Base-by-base conservation (phyloP, 53 echinoderm and acorn worm species). In the Echinometra lucunter region DNA sequence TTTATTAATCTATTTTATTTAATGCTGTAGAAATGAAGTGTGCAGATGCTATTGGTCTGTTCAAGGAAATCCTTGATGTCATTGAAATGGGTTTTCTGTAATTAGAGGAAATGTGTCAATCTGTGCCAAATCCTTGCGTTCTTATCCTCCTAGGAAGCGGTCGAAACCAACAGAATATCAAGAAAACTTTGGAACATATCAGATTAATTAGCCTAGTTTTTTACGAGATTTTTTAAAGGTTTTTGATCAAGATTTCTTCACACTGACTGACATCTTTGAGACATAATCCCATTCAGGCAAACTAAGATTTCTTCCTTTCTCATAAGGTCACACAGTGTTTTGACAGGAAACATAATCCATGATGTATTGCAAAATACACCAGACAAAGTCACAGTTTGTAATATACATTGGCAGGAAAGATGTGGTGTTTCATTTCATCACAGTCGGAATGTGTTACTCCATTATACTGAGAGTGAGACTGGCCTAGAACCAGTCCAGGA, bases 171-270 rank as follows among this genome's bases (percentile, higher is more conserved):
- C 85, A 49, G 81, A 44, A 81, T 42, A 81, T 40, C 44, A 81
- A n/a, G 27, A 85, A 85, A 85, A 49, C 85, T 12, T 21, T 85
- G 49, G 28, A 85, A 85, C 85, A 85, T 85, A 85, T 85, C 85
- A 85, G 85, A 85, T 85, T 81, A 81, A 81, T 81, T 85, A 85
- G 85, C 85, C 85, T 49, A 85, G 47, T 85, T 85, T 53, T 18
- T 6, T 27, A 25, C 7, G 25, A 49, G n/a, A n/a, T n/a, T n/a
- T n/a, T n/a, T 85, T 85, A 49, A 38, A 42, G 85, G n/a, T n/a
- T 85, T 85, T 85, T 30, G 85, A 85, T n/a, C 85, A 47, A 47
- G n/a, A 85, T 85, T 47, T 49, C 28, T 49, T 85, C 30, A 25
- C 82, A 82, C 21, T 82, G 53, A 9, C 53, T 11, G 53, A 53